Percentiles rank a stretch among this genome's conserved stretches.
These are phyloP conservation scores for Tipula vernalis DNA, from an alignment of 2,888 invertebrate genomes.

Conservation along the genomic window DNA sequence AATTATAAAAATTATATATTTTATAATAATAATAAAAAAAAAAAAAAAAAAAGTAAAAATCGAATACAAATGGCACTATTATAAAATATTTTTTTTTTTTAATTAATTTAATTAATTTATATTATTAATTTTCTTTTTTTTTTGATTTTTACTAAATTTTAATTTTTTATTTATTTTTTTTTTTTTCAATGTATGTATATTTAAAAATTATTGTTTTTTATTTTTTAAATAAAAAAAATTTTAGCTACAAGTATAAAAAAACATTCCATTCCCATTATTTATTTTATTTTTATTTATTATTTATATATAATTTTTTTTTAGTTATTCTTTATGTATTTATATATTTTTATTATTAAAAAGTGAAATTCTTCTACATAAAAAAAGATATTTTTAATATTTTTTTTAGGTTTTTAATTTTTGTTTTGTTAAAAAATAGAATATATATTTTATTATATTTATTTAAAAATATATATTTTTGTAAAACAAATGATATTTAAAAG, in stretches of 20 bases:
- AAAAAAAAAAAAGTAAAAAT: neutral
- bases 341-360: neutral
- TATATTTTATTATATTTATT: neutral
- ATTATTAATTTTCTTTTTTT: neutral
- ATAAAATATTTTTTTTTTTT: neutral
- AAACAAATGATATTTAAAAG: neutral
- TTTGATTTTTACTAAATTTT: neutral
- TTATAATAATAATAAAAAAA: neutral
- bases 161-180: neutral
- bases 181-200: neutral
- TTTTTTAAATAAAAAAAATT: conserved; percentile 11
- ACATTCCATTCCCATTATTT: conserved; percentile 16
- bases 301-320: conserved; percentile 16
- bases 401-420: neutral
- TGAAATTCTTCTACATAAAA: neutral
- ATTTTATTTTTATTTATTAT: too few species aligned
- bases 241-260: conserved; percentile 17
- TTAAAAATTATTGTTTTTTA: neutral
- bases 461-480: neutral
- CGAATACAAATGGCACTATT: conserved; percentile 6
- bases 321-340: neutral
- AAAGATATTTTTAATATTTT: neutral
- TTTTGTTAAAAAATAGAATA: neutral
- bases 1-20: neutral
- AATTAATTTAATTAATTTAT: neutral